Conservation (phyloP, 2,888 invertebrate species). For the Serrognathus titanus region DNA sequence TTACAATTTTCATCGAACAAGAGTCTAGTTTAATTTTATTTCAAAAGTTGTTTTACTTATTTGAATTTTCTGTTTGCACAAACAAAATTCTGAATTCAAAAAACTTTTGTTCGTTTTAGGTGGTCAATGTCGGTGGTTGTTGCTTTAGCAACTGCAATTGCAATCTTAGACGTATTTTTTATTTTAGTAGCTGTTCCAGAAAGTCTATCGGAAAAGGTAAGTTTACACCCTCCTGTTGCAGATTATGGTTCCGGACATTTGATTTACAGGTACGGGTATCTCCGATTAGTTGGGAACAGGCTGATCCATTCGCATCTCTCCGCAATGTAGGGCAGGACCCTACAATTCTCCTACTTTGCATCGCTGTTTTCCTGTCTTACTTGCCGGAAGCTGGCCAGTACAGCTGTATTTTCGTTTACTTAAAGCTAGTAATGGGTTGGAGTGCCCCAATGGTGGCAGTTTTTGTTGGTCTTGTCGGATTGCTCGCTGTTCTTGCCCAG, state of each 20-base stretch:
- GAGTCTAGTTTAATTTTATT: too few species aligned
- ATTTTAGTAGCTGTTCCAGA: slow-evolving; percentile 98
- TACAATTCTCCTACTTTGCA: slow-evolving; percentile 93
- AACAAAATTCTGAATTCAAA: too few species aligned
- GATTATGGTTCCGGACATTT: background rate
- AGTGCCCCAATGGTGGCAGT: slow-evolving; percentile 92
- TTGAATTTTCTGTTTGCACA: too few species aligned
- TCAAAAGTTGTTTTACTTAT: too few species aligned
- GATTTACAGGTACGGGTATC: slow-evolving; percentile 54
- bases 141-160: slow-evolving; percentile 92
- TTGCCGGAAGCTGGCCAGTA: slow-evolving; percentile 98
- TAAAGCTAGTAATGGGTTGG: slow-evolving; percentile 95
- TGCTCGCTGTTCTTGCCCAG: slow-evolving; percentile 94
- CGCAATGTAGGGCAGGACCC: slow-evolving; percentile 91
- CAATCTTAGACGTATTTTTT: slow-evolving; percentile 95
- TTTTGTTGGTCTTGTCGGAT: slow-evolving; percentile 95
- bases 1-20: too few species aligned
- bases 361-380: slow-evolving; percentile 96
- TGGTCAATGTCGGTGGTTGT: slow-evolving; percentile 76
- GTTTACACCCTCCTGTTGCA: slow-evolving; percentile 26
- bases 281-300: slow-evolving; percentile 95
- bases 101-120: slow-evolving; percentile 40
- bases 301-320: slow-evolving; percentile 95
- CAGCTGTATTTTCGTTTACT: slow-evolving; percentile 98
- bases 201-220: slow-evolving; percentile 91